A percentile compares a stretch with the other conserved stretches of the same genome.
phyloP scores from a whole-genome alignment of 2,797 vertebrate species.

The Sebastes cheni region DNA sequence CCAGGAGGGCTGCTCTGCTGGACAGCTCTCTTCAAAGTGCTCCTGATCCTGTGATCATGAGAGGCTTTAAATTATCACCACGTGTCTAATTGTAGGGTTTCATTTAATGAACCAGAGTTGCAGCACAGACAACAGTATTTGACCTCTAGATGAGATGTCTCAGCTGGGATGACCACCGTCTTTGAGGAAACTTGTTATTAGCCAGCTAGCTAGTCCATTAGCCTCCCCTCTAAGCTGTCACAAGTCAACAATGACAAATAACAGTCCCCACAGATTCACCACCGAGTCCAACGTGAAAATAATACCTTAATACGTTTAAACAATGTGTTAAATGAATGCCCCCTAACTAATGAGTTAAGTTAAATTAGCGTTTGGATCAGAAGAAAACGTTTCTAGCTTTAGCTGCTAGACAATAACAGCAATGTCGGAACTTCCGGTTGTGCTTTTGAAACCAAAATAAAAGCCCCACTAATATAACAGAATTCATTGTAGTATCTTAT shows the following conservation, averaged over 20 bases:
- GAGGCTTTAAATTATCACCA: neutral
- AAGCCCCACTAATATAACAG: slow-evolving; percentile 1
- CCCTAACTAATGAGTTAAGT: slow-evolving; percentile 16
- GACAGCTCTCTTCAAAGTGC: slow-evolving; percentile 4
- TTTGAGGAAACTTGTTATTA: slow-evolving; percentile 20
- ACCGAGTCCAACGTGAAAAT: too few relatives aligned
- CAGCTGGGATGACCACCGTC: slow-evolving; percentile 26
- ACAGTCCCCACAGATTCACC: too few relatives aligned
- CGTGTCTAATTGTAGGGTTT: neutral
- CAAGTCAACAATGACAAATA: neutral
- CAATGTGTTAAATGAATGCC: neutral
- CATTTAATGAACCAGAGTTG: neutral
- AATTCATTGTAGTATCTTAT: neutral
- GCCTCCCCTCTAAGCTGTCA: neutral
- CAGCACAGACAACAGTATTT: neutral
- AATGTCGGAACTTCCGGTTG: slow-evolving; percentile 62
- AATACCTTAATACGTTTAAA: neutral
- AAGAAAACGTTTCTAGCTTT: slow-evolving; percentile 46
- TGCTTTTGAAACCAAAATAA: slow-evolving; percentile 50
- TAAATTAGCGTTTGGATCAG: slow-evolving; percentile 20
- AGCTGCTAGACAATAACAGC: slow-evolving; percentile 19
- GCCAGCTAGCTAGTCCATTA: slow-evolving; percentile 45
- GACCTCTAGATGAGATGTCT: slow-evolving; percentile 22
- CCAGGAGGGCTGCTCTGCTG: neutral
- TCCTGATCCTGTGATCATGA: slow-evolving; percentile 15